Conservation (phyloP, 2,113 vertebrate species). For the Burhinus bistriatus region DNA sequence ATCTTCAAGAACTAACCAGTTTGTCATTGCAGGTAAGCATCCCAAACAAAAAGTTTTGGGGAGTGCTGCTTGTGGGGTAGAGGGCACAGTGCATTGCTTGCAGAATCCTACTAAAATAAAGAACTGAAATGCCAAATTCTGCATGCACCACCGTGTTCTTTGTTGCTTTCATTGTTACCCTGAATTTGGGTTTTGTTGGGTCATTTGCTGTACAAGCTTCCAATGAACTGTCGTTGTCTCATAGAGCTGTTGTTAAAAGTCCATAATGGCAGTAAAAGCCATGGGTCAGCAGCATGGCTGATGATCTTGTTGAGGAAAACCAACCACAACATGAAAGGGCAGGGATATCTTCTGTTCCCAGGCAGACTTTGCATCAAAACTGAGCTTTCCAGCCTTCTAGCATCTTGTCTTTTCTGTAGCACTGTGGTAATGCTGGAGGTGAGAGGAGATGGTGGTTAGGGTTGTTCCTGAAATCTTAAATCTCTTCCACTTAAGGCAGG, state of each 20-base stretch:
- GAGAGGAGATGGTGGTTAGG: background rate
- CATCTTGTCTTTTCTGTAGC: background rate
- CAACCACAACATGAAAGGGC: background rate
- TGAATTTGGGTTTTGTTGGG: background rate
- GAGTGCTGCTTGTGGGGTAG: background rate
- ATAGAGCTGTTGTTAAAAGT: no score
- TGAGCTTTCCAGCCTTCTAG: background rate
- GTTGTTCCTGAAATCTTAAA: background rate
- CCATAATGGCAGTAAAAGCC: background rate
- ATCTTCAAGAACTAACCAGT: background rate
- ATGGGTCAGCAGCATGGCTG: background rate
- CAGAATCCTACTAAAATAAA: background rate
- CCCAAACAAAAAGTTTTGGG: background rate
- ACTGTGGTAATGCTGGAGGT: background rate
- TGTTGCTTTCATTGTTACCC: background rate
- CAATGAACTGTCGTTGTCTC: no score
- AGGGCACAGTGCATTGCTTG: background rate
- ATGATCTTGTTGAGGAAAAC: background rate
- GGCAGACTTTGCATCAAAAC: background rate
- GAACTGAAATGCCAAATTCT: background rate
- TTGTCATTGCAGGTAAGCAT: slow-evolving; percentile 48
- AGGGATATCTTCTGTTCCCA: background rate
- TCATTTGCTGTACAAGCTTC: background rate
- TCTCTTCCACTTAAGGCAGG: background rate
- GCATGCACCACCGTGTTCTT: background rate